Evolutionary conservation across 2,888 invertebrate genomes (phyloP), one percentile per base, ranked within the genome.

Genomic region (Balanococcus diminutus): DNA sequence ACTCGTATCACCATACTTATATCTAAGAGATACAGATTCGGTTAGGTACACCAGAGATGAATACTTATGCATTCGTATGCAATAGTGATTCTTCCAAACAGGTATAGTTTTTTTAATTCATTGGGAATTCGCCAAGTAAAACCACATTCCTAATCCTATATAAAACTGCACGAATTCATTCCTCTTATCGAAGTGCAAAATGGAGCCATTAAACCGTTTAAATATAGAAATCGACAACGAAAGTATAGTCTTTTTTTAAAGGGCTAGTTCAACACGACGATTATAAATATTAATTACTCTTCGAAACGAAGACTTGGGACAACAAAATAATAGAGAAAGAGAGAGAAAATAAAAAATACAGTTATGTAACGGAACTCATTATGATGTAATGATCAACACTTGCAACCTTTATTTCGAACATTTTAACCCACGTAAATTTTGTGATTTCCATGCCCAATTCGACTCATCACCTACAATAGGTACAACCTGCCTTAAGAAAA

Each of bases 381-480:
- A 14, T 67, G 61, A 67, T 28, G 61, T 28, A 67, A 67, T 67
- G n/a, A n/a, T n/a, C n/a, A n/a, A n/a, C 11, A 14, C 14, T 25
- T 28, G 61, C 61, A 67, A 67, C 61, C 61, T 67, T 67, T 51
- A 42, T 14, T 67, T 25, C 11, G 61, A 67, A 16, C 31, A 39
- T 8, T 32, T n/a, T n/a, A n/a, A n/a, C n/a, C n/a, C n/a, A n/a
- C n/a, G n/a, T n/a, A n/a, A n/a, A n/a, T n/a, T n/a, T n/a, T n/a
- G n/a, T n/a, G n/a, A n/a, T n/a, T n/a, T n/a, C n/a, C n/a, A n/a
- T n/a, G n/a, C n/a, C n/a, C n/a, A n/a, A n/a, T n/a, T n/a, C 90
- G 90, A 90, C 88, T 88, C 88, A 90, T 91, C 90, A 91, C 91
- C n/a, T n/a, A n/a, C n/a, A n/a, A n/a, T n/a, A n/a, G n/a, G n/a